phyloP scores from a whole-genome alignment of 2,888 invertebrate species.

The Archips xylosteana region DNA sequence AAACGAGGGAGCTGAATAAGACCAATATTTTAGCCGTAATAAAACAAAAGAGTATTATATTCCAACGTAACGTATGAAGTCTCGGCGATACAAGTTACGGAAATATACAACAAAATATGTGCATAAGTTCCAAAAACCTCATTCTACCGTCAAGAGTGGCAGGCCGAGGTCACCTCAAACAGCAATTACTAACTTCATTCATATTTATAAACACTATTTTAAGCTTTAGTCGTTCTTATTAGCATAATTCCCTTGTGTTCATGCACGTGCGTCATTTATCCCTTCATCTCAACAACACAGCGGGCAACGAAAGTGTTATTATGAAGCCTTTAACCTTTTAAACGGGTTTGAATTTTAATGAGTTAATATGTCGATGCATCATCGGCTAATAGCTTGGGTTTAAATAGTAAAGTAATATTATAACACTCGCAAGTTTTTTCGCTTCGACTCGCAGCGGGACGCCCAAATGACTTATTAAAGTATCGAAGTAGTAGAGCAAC shows the following conservation, averaged over 20 bases:
- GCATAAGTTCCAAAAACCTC: conserved; percentile 40
- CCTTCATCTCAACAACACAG: conserved; percentile 66
- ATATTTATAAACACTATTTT: conserved; percentile 43
- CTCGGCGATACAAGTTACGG: conserved; percentile 16
- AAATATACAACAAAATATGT: conserved; percentile 30
- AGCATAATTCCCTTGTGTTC: conserved; percentile 59
- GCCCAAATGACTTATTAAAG: conserved; percentile 58
- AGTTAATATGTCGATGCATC: conserved; percentile 82
- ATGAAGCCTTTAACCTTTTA: conserved; percentile 79
- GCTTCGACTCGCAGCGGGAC: conserved; percentile 73
- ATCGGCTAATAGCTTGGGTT: conserved; percentile 64
- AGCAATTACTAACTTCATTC: conserved; percentile 42
- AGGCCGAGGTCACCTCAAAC: conserved; percentile 38
- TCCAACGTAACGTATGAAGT: conserved; percentile 7
- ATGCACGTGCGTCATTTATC: conserved; percentile 67
- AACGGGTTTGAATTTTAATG: conserved; percentile 79
- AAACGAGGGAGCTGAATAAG: conserved; percentile 1
- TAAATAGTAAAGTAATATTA: conserved; percentile 56
- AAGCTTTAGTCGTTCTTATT: conserved; percentile 55
- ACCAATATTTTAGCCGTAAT: conserved; percentile 21
- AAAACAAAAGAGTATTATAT: conserved; percentile 25
- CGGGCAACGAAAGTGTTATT: conserved; percentile 72
- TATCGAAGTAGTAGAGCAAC: conserved; percentile 68
- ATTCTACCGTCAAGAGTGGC: conserved; percentile 27
- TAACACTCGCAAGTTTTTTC: conserved; percentile 71